Percentiles rank a stretch among this genome's conserved stretches.
Evolutionary conservation across 2,797 vertebrate species (phyloP).

Genomic region (Buphagus erythrorhynchus): DNA sequence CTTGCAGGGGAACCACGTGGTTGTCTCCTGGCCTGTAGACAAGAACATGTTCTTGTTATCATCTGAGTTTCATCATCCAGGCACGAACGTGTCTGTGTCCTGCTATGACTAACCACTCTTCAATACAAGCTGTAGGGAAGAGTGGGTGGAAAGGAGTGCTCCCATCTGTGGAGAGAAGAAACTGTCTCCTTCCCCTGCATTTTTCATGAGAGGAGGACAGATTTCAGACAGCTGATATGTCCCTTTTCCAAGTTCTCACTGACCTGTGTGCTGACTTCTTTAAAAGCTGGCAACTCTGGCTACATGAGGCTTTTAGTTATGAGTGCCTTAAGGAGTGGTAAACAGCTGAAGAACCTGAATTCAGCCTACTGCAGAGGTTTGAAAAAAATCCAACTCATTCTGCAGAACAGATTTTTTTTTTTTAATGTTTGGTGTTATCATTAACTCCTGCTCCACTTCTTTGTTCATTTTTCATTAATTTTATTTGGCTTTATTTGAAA

Average conservation of each 20-base stretch:
- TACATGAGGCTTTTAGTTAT: background rate
- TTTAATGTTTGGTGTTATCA: background rate
- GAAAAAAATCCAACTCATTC: background rate
- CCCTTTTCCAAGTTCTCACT: background rate
- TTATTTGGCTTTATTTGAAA: background rate
- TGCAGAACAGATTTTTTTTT: background rate
- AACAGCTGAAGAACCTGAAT: background rate
- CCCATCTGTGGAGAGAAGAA: background rate
- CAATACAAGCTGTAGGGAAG: background rate
- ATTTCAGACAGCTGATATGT: background rate
- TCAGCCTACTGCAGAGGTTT: background rate
- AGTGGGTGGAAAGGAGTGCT: constrained; percentile 1
- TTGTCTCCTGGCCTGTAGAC: background rate
- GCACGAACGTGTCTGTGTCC: background rate
- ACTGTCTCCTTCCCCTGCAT: background rate
- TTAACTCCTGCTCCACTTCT: background rate
- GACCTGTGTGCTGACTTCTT: background rate
- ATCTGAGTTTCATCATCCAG: background rate
- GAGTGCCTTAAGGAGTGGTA: background rate
- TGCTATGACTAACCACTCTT: constrained; percentile 27
- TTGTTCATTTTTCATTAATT: background rate
- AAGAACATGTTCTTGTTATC: constrained; percentile 18
- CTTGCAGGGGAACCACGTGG: background rate
- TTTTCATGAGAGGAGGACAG: background rate
- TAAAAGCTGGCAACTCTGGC: background rate